A percentile compares a stretch with the other conserved stretches of the same genome.
phyloP scores from a whole-genome alignment of 2,797 vertebrate species.

The Gymnocypris eckloni region DNA sequence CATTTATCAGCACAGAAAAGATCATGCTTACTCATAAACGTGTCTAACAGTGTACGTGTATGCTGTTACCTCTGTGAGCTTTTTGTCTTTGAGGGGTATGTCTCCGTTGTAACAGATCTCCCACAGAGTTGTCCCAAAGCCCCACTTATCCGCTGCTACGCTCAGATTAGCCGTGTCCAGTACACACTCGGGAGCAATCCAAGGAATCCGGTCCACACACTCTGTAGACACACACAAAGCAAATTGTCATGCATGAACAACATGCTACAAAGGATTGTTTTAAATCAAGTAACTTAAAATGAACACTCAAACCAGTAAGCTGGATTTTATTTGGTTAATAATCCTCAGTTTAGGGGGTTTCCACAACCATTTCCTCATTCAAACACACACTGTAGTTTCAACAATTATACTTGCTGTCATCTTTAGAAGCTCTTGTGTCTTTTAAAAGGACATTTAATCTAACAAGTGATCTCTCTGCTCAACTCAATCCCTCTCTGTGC shows the following conservation, averaged over 20 bases:
- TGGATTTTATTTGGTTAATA: not conserved
- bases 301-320: not conserved
- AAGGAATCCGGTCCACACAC: slow-evolving; percentile 92
- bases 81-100: slow-evolving; percentile 94
- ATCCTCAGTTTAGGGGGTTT: not conserved
- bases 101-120: slow-evolving; percentile 98
- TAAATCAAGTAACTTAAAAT: not conserved
- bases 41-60: not conserved
- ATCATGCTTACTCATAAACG: too few relatives aligned
- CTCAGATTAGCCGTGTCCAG: slow-evolving; percentile 84
- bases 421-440: not conserved
- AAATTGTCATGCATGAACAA: not conserved
- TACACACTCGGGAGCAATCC: slow-evolving; percentile 96
- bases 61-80: slow-evolving; percentile 86
- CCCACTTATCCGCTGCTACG: slow-evolving; percentile 96
- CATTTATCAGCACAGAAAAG: slow-evolving; percentile 7
- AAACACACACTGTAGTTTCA: not conserved
- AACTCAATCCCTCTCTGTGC: not conserved
- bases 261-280: not conserved
- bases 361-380: not conserved
- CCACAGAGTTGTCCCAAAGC: slow-evolving; percentile 97
- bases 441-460: not conserved
- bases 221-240: slow-evolving; percentile 74
- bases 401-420: not conserved
- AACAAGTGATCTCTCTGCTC: not conserved